phyloP scores from a whole-genome alignment of 2,797 vertebrate genomes.

The Esox lucius region DNA sequence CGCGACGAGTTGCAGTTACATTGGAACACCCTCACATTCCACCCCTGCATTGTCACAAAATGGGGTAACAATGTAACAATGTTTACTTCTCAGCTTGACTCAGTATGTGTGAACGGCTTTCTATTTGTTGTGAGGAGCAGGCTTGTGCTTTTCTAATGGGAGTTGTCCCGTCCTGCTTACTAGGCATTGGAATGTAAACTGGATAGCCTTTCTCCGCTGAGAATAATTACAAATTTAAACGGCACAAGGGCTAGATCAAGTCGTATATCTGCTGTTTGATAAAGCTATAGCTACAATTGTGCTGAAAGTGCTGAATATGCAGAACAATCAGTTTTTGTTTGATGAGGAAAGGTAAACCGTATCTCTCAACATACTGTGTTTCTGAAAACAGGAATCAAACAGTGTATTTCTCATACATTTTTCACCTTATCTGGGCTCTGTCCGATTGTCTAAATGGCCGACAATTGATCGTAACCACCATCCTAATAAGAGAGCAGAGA shows the following conservation, averaged over 20 bases:
- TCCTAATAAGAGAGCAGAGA: not conserved
- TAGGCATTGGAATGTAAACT: not conserved
- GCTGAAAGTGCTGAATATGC: not conserved
- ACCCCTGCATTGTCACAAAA: slow-evolving; percentile 22
- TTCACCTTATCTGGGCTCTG: not conserved
- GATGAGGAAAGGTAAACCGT: not conserved
- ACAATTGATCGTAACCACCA: not conserved
- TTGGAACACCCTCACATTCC: not conserved
- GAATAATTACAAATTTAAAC: not conserved
- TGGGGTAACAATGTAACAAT: slow-evolving; percentile 36
- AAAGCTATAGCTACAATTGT: not conserved
- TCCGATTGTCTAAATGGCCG: not conserved
- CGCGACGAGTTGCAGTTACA: not conserved
- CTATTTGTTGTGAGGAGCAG: not conserved
- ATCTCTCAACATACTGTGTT: not conserved
- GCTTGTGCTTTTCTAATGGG: not conserved
- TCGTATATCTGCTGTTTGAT: not conserved
- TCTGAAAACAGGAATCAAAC: not conserved
- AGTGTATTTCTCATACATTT: not conserved
- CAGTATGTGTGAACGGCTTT: slow-evolving; percentile 12
- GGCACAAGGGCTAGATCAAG: not conserved
- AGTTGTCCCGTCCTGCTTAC: not conserved
- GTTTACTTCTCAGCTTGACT: slow-evolving; percentile 48
- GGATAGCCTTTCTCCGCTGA: not conserved
- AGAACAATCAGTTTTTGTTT: not conserved